These are phyloP conservation scores for Pelobates fuscus DNA, from an alignment of 2,113 vertebrate genomes.

Conservation along the genomic window DNA sequence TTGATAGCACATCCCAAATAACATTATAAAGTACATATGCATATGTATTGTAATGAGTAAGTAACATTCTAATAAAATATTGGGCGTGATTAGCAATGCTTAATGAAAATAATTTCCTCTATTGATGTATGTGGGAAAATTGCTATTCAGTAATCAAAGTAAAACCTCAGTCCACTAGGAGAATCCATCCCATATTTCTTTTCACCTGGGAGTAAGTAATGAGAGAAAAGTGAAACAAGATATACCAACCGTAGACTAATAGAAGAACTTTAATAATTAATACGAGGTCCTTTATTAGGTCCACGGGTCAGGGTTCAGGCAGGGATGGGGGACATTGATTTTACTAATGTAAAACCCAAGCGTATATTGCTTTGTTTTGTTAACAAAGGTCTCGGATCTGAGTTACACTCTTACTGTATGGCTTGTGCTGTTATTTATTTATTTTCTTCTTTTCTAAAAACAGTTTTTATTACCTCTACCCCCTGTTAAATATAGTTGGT, in stretches of 20 bases:
- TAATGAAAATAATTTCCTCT: no score
- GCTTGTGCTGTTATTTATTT: constrained; percentile 16
- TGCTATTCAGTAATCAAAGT: no score
- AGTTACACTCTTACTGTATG: no score
- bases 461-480: not conserved
- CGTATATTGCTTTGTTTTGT: constrained; percentile 59
- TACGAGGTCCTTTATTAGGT: constrained; percentile 80
- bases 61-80: no score
- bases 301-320: constrained; percentile 71
- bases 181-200: no score
- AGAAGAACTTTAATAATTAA: constrained; percentile 87
- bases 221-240: constrained; percentile 71
- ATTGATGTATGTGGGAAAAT: no score
- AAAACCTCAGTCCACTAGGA: no score
- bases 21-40: no score
- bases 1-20: no score
- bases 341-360: constrained; percentile 69
- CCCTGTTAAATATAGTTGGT: not conserved
- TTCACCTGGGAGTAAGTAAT: constrained; percentile 64
- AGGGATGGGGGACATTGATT: constrained; percentile 57
- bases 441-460: not conserved
- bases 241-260: constrained; percentile 73
- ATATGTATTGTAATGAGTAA: no score
- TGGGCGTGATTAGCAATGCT: no score
- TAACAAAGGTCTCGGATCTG: constrained; percentile 17